phyloP scores from a whole-genome alignment of 2,888 invertebrate species.

The Lepidocyrtoides sp. region DNA sequence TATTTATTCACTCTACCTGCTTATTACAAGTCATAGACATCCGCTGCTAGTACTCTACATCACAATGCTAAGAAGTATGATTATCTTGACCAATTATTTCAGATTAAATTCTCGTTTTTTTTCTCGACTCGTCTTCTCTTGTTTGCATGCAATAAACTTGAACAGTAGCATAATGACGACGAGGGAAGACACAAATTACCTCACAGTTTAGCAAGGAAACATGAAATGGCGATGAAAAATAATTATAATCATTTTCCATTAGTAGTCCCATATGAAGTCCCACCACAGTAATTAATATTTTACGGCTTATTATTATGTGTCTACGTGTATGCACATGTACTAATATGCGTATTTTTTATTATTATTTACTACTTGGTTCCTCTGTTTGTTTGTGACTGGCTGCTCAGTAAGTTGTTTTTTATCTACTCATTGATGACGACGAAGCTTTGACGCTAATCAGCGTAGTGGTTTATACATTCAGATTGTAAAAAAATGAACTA shows the following conservation, averaged over 20 bases:
- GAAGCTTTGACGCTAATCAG: not conserved
- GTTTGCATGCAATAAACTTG: constrained; percentile 64
- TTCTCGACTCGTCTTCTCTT: not conserved
- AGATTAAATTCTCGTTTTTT: constrained; percentile 35
- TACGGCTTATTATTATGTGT: not conserved
- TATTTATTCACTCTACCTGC: not conserved
- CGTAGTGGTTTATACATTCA: not conserved
- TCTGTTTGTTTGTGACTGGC: constrained; percentile 1
- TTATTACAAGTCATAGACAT: constrained; percentile 47
- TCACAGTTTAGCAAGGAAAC: constrained; percentile 69
- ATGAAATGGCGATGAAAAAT: constrained; percentile 51
- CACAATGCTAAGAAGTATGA: not conserved
- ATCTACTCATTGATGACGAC: not conserved
- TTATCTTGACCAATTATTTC: constrained; percentile 71
- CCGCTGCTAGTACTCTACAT: constrained; percentile 37
- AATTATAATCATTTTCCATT: constrained; percentile 78
- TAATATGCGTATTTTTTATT: not conserved
- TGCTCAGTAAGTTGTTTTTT: not conserved
- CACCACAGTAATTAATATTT: constrained; percentile 56
- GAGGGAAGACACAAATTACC: constrained; percentile 54
- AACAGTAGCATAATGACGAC: constrained; percentile 37
- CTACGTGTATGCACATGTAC: not conserved
- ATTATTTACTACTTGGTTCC: not conserved
- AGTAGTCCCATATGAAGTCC: constrained; percentile 27
- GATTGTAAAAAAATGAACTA: not conserved